Conservation (phyloP, 2,888 invertebrate genomes). For the Coelinius sp. region DNA sequence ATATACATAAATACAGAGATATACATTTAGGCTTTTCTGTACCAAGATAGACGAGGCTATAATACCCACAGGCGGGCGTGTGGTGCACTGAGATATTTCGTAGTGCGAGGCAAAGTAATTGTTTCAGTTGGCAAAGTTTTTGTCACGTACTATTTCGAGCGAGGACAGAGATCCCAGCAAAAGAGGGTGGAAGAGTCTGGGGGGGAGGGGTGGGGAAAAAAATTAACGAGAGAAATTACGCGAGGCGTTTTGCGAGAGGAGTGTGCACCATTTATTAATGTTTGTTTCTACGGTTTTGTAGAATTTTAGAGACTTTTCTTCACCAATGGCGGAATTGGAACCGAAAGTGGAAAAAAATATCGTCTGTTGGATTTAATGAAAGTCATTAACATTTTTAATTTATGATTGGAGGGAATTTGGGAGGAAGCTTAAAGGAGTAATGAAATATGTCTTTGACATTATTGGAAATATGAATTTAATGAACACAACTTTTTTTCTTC, state of each 20-base stretch:
- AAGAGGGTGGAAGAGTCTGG: not conserved
- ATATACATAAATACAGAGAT: not conserved
- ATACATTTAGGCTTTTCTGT: not conserved
- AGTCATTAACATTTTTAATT: not conserved
- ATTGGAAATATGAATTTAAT: too few relatives aligned
- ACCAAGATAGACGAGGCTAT: not conserved
- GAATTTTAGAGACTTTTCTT: not conserved
- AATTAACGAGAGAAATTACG: conserved; percentile 24
- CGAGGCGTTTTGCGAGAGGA: not conserved
- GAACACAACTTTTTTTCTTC: too few relatives aligned
- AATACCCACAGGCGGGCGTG: not conserved
- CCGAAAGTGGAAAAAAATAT: not conserved
- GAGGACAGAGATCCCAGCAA: not conserved
- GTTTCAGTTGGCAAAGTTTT: conserved; percentile 27
- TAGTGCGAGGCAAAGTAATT: conserved; percentile 14
- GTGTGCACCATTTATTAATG: conserved; percentile 1
- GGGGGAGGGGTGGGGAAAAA: not conserved
- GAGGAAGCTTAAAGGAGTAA: not conserved
- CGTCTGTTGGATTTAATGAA: not conserved
- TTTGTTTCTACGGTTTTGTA: not conserved
- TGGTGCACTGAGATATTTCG: not conserved
- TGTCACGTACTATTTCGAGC: conserved; percentile 12
- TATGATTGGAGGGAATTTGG: not conserved
- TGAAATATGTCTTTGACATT: too few relatives aligned
- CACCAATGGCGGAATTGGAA: not conserved